Conservation (phyloP, 2,888 invertebrate genomes). For the Acrobasis repandana region DNA sequence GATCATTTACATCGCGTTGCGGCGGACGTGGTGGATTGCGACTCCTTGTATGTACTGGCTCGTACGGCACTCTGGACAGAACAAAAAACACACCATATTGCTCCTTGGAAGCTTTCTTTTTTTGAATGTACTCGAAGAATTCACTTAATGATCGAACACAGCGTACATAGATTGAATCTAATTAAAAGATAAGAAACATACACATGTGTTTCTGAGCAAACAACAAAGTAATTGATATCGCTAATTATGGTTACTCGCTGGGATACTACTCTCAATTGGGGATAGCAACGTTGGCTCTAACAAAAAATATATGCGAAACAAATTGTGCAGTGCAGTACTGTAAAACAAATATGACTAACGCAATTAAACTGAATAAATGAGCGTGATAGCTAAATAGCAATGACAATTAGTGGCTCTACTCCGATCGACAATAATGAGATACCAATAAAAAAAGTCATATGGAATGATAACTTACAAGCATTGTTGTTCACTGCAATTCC, state of each 20-base stretch:
- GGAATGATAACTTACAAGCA: neutral
- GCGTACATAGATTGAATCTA: slow-evolving; percentile 56
- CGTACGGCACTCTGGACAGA: slow-evolving; percentile 59
- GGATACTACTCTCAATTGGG: neutral
- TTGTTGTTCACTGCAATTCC: slow-evolving; percentile 29
- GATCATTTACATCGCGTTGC: slow-evolving; percentile 78
- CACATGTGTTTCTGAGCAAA: slow-evolving; percentile 15
- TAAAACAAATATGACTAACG: slow-evolving; percentile 7
- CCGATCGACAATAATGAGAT: slow-evolving; percentile 3
- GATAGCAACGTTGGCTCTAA: neutral
- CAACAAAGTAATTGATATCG: slow-evolving; percentile 18
- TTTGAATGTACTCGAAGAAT: slow-evolving; percentile 60
- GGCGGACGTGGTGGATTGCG: slow-evolving; percentile 68
- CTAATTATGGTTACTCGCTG: slow-evolving; percentile 15
- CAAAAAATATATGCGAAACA: slow-evolving; percentile 5
- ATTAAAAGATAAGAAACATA: slow-evolving; percentile 45
- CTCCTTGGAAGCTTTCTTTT: slow-evolving; percentile 66
- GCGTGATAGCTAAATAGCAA: slow-evolving; percentile 23
- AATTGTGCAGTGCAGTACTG: neutral
- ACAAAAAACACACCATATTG: slow-evolving; percentile 74
- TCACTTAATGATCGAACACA: slow-evolving; percentile 64
- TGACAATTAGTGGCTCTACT: slow-evolving; percentile 23
- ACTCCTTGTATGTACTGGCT: slow-evolving; percentile 72
- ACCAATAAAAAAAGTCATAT: neutral
- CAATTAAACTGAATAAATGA: slow-evolving; percentile 13